phyloP scores from a whole-genome alignment of 1,140 invertebrate species.

The Brachionus manjavacas region DNA sequence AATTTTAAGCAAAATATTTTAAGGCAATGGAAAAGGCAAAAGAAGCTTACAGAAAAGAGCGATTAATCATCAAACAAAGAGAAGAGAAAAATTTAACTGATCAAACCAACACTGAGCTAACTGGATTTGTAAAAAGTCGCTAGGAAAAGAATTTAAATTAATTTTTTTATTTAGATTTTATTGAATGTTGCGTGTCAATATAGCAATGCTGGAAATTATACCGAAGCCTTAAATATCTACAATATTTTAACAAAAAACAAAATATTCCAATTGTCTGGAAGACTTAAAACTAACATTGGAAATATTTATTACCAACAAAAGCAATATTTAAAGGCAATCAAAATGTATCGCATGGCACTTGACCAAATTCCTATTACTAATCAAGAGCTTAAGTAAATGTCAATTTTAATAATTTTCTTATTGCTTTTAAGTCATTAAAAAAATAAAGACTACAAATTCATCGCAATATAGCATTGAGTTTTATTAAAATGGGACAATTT shows the following conservation, averaged over 20 bases:
- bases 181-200: constrained; percentile 92
- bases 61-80: constrained; percentile 75
- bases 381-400: constrained; percentile 72
- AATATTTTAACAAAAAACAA: constrained; percentile 65
- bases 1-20: background rate
- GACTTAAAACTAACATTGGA: constrained; percentile 91
- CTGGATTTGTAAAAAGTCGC: constrained; percentile 70
- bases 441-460: constrained; percentile 81
- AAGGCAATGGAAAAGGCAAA: constrained; percentile 80
- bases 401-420: background rate
- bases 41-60: constrained; percentile 86
- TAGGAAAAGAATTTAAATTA: constrained; percentile 39
- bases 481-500: constrained; percentile 91
- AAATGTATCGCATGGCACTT: constrained; percentile 92
- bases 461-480: constrained; percentile 93
- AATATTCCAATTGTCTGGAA: constrained; percentile 61
- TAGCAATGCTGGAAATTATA: constrained; percentile 83
- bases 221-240: constrained; percentile 90
- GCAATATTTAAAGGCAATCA: constrained; percentile 88
- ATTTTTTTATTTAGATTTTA: constrained; percentile 66
- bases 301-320: constrained; percentile 94
- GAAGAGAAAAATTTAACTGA: constrained; percentile 81
- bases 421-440: constrained; percentile 11
- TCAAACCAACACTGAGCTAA: constrained; percentile 83
- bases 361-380: constrained; percentile 88